Conservation (phyloP, 2,113 vertebrate genomes). For the Amblyornis subalaris region DNA sequence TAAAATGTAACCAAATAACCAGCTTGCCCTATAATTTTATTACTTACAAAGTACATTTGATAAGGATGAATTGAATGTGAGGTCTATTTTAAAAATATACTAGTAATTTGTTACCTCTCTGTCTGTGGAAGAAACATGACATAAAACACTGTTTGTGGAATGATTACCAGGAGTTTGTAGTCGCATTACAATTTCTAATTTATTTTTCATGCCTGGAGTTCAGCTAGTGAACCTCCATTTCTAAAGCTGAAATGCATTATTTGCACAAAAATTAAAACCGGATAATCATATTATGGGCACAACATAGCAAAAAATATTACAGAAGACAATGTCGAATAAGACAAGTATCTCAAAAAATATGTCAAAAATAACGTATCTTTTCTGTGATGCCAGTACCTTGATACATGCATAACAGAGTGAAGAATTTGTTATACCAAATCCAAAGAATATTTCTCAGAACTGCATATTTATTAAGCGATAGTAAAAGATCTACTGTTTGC, state of each 20-base stretch:
- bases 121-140: background rate
- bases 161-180: background rate
- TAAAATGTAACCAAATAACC: background rate
- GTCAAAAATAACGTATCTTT: background rate
- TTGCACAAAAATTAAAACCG: background rate
- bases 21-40: background rate
- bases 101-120: background rate
- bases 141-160: background rate
- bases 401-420: background rate
- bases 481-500: background rate
- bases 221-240: background rate
- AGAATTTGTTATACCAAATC: background rate
- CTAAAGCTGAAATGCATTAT: background rate
- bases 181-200: background rate
- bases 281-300: background rate
- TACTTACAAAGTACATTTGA: background rate
- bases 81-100: background rate
- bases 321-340: background rate
- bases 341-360: background rate
- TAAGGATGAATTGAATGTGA: background rate
- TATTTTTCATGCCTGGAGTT: background rate
- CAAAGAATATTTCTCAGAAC: background rate
- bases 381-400: background rate
- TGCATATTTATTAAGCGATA: rapidly evolving
- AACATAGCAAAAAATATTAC: background rate